Evolutionary conservation across 2,797 vertebrate species (phyloP).

Genomic region (Spinus pinus): DNA sequence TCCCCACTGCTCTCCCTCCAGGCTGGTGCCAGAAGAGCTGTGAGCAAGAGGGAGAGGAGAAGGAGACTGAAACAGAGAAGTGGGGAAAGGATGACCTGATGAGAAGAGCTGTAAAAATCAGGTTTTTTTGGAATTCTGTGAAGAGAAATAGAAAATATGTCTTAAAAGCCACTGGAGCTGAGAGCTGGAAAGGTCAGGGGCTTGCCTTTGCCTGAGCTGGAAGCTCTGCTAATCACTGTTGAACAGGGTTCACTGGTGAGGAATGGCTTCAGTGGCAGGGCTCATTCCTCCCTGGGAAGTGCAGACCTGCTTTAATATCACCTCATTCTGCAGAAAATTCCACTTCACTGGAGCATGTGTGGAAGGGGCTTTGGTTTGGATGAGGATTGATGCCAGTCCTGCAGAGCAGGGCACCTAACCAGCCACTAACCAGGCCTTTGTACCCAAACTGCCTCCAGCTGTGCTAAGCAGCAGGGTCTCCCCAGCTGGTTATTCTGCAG

Average conservation of each 20-base stretch:
- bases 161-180: neutral
- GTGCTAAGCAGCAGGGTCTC: neutral
- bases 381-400: conserved; percentile 71
- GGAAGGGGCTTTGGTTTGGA: conserved; percentile 69
- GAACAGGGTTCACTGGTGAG: conserved; percentile 51
- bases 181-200: neutral
- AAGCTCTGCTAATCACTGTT: conserved; percentile 55
- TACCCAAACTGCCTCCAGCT: neutral
- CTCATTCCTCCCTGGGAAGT: conserved; percentile 5
- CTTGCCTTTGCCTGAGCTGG: conserved; percentile 1
- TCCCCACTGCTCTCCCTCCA: neutral
- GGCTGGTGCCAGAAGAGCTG: neutral
- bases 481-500: neutral
- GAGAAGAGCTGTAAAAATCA: neutral
- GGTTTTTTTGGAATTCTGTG: neutral
- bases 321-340: conserved; percentile 78
- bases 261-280: conserved; percentile 24
- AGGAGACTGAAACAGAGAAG: neutral
- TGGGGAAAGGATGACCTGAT: accelerated
- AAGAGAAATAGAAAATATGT: neutral
- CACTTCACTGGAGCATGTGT: conserved; percentile 75
- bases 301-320: conserved; percentile 72
- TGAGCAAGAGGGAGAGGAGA: neutral
- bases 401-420: neutral
- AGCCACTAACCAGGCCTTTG: neutral